Conservation (phyloP, 2,113 vertebrate species). For the Brachyhypopomus occidentalis region DNA sequence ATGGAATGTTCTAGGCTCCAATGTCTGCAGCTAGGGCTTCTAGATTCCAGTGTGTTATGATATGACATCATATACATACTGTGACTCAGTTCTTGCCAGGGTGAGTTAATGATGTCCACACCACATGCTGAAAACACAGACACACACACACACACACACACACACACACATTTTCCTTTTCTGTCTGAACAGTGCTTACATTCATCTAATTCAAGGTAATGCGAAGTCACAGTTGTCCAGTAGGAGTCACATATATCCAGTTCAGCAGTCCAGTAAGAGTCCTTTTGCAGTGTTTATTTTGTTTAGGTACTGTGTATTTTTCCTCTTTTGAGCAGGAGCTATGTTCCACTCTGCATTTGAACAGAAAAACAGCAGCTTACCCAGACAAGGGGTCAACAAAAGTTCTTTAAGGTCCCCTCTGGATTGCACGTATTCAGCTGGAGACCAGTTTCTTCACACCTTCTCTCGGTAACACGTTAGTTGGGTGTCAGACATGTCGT, state of each 20-base stretch:
- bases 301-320: constrained; percentile 32
- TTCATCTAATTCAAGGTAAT: constrained; percentile 24
- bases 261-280: constrained; percentile 33
- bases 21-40: neutral
- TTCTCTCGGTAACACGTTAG: constrained; percentile 3
- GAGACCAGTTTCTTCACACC: constrained; percentile 2
- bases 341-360: constrained; percentile 15
- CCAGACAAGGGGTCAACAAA: constrained; percentile 28
- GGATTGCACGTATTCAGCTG: neutral
- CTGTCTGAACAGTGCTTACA: constrained; percentile 21
- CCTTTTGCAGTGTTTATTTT: constrained; percentile 12
- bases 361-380: constrained; percentile 13
- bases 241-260: neutral
- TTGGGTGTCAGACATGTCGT: constrained; percentile 25
- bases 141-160: constrained; percentile 1
- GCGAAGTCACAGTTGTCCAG: constrained; percentile 1
- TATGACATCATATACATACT: constrained; percentile 32
- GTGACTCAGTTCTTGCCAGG: constrained; percentile 17
- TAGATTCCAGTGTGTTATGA: constrained; percentile 17
- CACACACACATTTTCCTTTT: neutral
- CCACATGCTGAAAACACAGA: neutral
- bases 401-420: neutral
- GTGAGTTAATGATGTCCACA: constrained; percentile 24
- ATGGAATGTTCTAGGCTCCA: neutral
- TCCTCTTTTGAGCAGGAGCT: constrained; percentile 33